phyloP scores from a whole-genome alignment of 2,888 invertebrate genomes.

The Machimus atricapillus region DNA sequence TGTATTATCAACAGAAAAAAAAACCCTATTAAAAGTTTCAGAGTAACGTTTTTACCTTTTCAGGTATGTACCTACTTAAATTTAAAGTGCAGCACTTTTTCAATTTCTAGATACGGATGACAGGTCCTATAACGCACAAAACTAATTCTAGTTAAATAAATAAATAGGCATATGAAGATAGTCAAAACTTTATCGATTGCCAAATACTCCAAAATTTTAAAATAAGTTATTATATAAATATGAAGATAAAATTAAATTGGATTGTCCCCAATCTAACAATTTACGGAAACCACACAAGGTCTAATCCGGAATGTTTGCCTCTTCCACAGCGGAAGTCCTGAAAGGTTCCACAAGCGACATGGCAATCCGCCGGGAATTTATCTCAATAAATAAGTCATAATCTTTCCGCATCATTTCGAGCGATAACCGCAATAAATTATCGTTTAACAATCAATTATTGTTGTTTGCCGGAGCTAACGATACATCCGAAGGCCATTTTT shows the following conservation, averaged over 20 bases:
- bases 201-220: too few species aligned
- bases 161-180: too few species aligned
- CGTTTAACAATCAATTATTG: conserved; percentile 48
- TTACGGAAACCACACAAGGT: neutral
- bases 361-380: conserved; percentile 33
- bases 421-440: conserved; percentile 49
- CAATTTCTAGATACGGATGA: too few species aligned
- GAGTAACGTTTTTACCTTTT: too few species aligned
- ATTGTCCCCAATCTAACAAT: neutral
- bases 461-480: conserved; percentile 43
- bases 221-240: too few species aligned
- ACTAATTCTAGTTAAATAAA: too few species aligned
- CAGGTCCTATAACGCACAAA: too few species aligned
- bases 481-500: conserved; percentile 44
- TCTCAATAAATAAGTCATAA: conserved; percentile 46
- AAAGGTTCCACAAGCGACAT: conserved; percentile 7
- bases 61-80: too few species aligned
- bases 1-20: too few species aligned
- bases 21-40: too few species aligned
- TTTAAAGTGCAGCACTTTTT: too few species aligned
- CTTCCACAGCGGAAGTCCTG: neutral
- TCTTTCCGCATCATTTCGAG: conserved; percentile 47
- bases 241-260: neutral
- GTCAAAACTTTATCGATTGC: too few species aligned
- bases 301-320: neutral